phyloP scores from a whole-genome alignment of 2,888 invertebrate species.

The Melanophora roralis region DNA sequence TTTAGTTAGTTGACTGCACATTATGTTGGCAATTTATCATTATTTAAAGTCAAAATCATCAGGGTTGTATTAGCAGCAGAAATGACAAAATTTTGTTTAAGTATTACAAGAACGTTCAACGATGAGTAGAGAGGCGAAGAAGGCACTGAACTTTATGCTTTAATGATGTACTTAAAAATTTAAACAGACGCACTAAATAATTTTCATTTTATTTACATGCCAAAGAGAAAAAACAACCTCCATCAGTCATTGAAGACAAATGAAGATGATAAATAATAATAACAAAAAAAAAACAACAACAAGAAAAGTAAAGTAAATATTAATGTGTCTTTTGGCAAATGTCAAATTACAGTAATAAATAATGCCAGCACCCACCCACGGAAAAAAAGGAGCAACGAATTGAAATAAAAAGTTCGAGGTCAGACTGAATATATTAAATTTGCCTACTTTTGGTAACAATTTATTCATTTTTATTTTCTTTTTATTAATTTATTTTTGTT shows the following conservation, averaged over 20 bases:
- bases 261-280: not conserved
- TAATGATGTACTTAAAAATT: constrained; percentile 50
- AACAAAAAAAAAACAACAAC: not conserved
- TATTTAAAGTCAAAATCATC: not conserved
- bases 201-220: constrained; percentile 5
- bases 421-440: constrained; percentile 20
- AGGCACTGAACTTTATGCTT: constrained; percentile 32
- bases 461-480: not conserved
- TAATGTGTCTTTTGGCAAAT: not conserved
- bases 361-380: not conserved
- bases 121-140: not conserved
- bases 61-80: not conserved
- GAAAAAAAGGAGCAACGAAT: not conserved
- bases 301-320: not conserved
- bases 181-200: not conserved
- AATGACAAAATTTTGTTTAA: constrained; percentile 9
- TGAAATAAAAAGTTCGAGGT: constrained; percentile 30
- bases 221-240: constrained; percentile 16
- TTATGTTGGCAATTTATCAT: constrained; percentile 4
- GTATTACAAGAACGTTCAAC: not conserved
- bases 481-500: too few species aligned
- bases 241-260: constrained; percentile 25
- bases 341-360: not conserved
- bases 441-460: constrained; percentile 18
- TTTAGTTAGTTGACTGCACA: not conserved